phyloP scores from a whole-genome alignment of 1,140 invertebrate genomes.

The Brachionus asplanchnoidis region DNA sequence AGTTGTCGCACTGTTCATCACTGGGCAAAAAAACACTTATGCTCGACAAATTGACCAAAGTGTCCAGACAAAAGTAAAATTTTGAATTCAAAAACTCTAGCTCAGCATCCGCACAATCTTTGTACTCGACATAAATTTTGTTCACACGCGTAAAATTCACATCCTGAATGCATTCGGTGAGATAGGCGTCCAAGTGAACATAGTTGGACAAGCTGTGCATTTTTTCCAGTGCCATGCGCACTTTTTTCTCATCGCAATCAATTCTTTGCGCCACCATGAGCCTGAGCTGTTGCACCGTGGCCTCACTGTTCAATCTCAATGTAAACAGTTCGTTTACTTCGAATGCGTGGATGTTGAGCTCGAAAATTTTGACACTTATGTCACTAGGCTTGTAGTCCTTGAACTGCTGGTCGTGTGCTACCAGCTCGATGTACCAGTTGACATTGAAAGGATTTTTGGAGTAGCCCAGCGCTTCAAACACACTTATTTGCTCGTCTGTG shows the following conservation, averaged over 20 bases:
- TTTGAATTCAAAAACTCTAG: not conserved
- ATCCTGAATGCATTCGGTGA: not conserved
- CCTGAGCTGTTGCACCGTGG: not conserved
- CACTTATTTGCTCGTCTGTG: constrained; percentile 60
- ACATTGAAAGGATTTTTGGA: constrained; percentile 21
- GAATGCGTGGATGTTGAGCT: not conserved
- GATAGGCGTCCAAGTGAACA: not conserved
- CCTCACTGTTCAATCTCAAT: not conserved
- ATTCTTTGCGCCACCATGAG: not conserved
- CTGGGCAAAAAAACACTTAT: constrained; percentile 30
- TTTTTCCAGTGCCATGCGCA: constrained; percentile 8
- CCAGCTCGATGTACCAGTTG: constrained; percentile 17
- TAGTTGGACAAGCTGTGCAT: not conserved
- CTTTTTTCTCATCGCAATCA: not conserved
- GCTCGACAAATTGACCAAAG: not conserved
- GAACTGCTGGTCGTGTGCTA: not conserved
- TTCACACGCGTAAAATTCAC: constrained; percentile 14
- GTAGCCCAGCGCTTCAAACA: constrained; percentile 6
- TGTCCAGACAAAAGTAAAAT: constrained; percentile 22
- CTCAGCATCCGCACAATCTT: not conserved
- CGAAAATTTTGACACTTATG: not conserved
- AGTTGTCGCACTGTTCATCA: constrained; percentile 26
- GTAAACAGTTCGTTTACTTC: not conserved
- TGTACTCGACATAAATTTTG: constrained; percentile 3
- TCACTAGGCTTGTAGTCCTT: constrained; percentile 17